phyloP scores from a whole-genome alignment of 2,888 invertebrate genomes.

The Cylloceria caligata region DNA sequence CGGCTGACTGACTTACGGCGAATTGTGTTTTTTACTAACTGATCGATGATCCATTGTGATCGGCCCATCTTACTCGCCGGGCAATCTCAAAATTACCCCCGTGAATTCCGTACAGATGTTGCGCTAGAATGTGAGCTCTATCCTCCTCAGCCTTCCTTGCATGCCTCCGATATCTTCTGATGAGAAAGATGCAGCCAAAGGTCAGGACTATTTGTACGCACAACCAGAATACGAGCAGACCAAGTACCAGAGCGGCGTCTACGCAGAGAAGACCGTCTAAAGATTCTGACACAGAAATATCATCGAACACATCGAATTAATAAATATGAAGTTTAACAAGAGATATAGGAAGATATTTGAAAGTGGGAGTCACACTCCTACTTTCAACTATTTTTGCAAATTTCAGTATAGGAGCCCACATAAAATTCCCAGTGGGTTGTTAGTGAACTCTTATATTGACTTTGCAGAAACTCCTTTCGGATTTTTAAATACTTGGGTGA shows the following conservation, averaged over 20 bases:
- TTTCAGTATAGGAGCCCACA: no score
- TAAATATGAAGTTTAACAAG: neutral
- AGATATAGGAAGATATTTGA: no score
- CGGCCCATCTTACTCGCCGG: conserved; percentile 82
- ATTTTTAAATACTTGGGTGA: no score
- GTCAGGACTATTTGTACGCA: conserved; percentile 87
- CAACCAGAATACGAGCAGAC: conserved; percentile 88
- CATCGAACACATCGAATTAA: conserved; percentile 23
- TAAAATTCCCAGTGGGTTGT: no score
- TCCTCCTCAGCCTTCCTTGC: conserved; percentile 81
- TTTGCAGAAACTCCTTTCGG: no score
- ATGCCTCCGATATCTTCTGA: conserved; percentile 85
- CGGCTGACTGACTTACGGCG: neutral
- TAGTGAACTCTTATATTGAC: no score
- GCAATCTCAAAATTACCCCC: conserved; percentile 81
- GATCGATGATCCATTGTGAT: conserved; percentile 76
- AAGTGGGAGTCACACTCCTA: no score
- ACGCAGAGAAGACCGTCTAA: conserved; percentile 86
- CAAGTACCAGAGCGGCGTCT: conserved; percentile 88
- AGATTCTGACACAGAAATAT: conserved; percentile 72
- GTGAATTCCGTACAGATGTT: conserved; percentile 82
- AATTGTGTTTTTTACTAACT: conserved; percentile 62
- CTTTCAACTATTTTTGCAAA: no score
- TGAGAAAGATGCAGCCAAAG: conserved; percentile 86
- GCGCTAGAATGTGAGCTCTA: conserved; percentile 79